Evolutionary conservation across 1,140 invertebrate genomes (phyloP), one percentile per base, ranked within the genome.

Genomic region (Dryas iulia): DNA sequence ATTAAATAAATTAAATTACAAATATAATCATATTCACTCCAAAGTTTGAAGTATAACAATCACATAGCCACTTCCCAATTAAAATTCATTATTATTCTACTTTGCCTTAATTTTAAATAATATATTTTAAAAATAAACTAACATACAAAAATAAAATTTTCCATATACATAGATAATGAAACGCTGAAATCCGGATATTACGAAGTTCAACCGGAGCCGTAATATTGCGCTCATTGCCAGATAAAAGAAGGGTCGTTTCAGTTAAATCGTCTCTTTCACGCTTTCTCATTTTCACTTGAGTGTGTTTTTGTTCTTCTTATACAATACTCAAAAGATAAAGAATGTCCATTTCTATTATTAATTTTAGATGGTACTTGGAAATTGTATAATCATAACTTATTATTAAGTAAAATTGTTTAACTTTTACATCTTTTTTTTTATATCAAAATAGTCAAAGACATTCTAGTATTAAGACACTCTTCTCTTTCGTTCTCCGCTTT

Each of bases 101-200:
- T n/a, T n/a, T n/a, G n/a, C n/a, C n/a, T n/a, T n/a, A n/a, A 47
- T 14, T 7, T 31, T 6, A 21, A 21, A 47, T 21, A 21, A 10
- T n/a, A 47, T 39, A 47, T 21, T 53, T 26, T 18, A 54, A 26
- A 3, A 39, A 39, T 12, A 6, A 39, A 39, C 33, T 21, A 47
- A 71, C 52, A 53, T 67, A 71, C 71, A 71, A 30, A 72, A 33
- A 69, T 25, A 56, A 12, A 18, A 24, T 61, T 64, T 12, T 26
- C 28, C 47, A 60, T 64, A 71, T 30, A 54, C 10, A 47, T 70
- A 71, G 69, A 74, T 71, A 78, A 78, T 72, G 79, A 77, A 80
- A 79, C 66, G 72, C 61, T 71, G 67, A 72, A 73, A 77, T 74
- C 75, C 74, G 75, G 78, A 76, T 75, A 81, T 82, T 73, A 78